Base-by-base conservation (phyloP, 2,113 vertebrate species). In the Cephalopholis sonnerati region DNA sequence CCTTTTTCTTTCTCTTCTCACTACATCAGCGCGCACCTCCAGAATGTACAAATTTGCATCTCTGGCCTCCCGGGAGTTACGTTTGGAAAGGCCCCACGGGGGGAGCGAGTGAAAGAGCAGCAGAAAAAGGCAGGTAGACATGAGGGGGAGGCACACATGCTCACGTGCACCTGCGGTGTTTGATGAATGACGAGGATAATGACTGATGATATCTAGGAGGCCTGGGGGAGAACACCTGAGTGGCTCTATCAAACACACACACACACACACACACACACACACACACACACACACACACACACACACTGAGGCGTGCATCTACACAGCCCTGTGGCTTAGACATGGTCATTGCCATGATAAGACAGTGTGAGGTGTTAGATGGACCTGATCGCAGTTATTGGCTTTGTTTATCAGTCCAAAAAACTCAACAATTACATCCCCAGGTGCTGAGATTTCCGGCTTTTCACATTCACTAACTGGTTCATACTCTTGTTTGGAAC, bases 101-200 rank as follows among this genome's bases (percentile, higher is more conserved):
- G 70, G 63, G 70, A 72, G 53, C 25, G n/a, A 85, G 77, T 80
- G 82, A 84, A 91, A 81, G 74, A 86, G 75, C 81, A 83, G 79
- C 74, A 81, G 73, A 77, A 76, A 74, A 63, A 83, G 83, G 54
- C 22, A 79, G 79, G 58, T 46, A 77, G 85, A 68, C 79, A 27
- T 15, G 61, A 3, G 25, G 41, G 32, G 0, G n/a, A 67, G 70
- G 79, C 74, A 46, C 58, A 46, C 72, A 24, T 12, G 81, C 74
- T 85, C 83, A 86, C 81, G 83, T 89, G 91, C 91, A 91, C 92
- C 89, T 91, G 87, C 82, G 41, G 87, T 78, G 91, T 93, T 91
- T 95, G 95, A 95, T 95, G 91, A 93, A 94, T 94, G 92, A 92
- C 65, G 90, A 88, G 90, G 92, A 93, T 95, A 92, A 95, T 95